phyloP scores from a whole-genome alignment of 2,888 invertebrate species.

The Scelioninae gen. 2 region DNA sequence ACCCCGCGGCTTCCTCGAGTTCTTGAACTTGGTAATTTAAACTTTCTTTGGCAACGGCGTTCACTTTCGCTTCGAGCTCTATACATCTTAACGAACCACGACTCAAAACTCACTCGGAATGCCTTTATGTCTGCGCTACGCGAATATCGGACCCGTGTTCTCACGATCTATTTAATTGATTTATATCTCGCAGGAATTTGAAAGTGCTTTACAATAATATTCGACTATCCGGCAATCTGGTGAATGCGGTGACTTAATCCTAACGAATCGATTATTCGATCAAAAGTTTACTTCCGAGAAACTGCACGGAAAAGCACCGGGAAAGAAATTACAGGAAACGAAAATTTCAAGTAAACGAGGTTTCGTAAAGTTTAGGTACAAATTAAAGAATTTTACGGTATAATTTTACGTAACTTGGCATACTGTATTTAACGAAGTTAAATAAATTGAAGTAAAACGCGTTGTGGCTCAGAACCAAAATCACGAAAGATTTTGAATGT shows the following conservation, averaged over 20 bases:
- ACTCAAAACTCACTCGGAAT: slow-evolving; percentile 25
- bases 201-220: slow-evolving; percentile 43
- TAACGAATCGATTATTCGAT: slow-evolving; percentile 27
- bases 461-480: no score
- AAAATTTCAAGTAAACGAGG: no score
- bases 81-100: slow-evolving; percentile 36
- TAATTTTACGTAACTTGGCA: no score
- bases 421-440: no score
- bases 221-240: slow-evolving; percentile 17
- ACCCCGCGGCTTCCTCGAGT: slow-evolving; percentile 20
- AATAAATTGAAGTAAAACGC: no score
- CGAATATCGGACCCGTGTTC: slow-evolving; percentile 26
- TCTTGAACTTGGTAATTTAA: slow-evolving; percentile 55
- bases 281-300: slow-evolving; percentile 23
- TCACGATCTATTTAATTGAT: slow-evolving; percentile 56
- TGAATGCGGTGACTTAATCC: slow-evolving; percentile 37
- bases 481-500: no score
- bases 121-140: slow-evolving; percentile 36
- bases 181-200: slow-evolving; percentile 44
- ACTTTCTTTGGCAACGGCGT: slow-evolving; percentile 65
- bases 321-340: neutral
- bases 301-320: neutral
- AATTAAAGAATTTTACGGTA: no score
- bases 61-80: slow-evolving; percentile 66
- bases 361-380: no score